Evolutionary conservation across 2,113 vertebrate genomes (phyloP).

Genomic region (Mirounga angustirostris): DNA sequence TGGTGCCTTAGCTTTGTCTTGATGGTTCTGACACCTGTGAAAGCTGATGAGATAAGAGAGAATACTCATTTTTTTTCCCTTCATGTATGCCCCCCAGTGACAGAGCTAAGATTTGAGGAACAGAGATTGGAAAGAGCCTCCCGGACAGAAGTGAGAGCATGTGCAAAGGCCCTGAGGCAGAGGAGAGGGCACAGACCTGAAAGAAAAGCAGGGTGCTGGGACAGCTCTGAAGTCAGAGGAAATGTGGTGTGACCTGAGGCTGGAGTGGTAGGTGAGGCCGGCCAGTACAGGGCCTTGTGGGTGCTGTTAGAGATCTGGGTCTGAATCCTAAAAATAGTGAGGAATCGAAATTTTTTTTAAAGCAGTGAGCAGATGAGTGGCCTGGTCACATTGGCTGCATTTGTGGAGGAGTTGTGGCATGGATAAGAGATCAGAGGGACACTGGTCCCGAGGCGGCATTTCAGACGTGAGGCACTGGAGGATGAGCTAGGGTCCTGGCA

Average conservation of each 20-base stretch:
- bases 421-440: neutral
- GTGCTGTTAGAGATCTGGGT: neutral
- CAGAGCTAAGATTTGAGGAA: neutral
- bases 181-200: neutral
- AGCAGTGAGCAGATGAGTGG: neutral
- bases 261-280: neutral
- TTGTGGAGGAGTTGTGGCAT: neutral
- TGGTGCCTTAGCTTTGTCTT: neutral
- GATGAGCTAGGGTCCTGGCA: neutral
- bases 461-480: neutral
- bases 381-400: neutral
- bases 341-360: neutral
- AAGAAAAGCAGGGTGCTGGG: neutral
- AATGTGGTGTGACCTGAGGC: neutral
- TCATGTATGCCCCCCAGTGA: neutral
- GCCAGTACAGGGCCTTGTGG: neutral
- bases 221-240: neutral
- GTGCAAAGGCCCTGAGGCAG: neutral
- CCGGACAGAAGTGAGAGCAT: neutral
- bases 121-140: neutral
- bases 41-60: neutral
- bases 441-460: neutral
- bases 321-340: neutral
- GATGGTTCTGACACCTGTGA: neutral
- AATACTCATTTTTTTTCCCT: neutral